Evolutionary conservation across 2,888 invertebrate genomes (phyloP).

Genomic region (Scelioninae gen. 2): DNA sequence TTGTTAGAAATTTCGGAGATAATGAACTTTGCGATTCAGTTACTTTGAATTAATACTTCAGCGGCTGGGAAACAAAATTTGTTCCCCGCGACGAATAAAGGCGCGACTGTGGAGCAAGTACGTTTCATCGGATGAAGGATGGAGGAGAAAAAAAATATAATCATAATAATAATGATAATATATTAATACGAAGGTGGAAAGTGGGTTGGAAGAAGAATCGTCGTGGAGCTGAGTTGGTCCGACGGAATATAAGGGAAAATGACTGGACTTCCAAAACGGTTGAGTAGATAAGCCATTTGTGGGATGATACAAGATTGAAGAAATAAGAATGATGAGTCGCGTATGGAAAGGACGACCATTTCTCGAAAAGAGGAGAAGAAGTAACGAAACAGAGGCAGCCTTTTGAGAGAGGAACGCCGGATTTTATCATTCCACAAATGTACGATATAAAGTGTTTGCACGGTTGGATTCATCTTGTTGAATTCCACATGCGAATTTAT

Average conservation of each 20-base stretch:
- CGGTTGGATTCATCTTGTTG: slow-evolving; percentile 65
- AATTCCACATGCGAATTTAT: slow-evolving; percentile 65
- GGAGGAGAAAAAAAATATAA: slow-evolving; percentile 22
- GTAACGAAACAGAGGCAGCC: slow-evolving; percentile 65
- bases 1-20: slow-evolving; percentile 44
- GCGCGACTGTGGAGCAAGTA: not conserved
- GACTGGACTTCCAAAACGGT: slow-evolving; percentile 65
- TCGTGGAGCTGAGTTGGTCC: slow-evolving; percentile 48
- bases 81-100: slow-evolving; percentile 1
- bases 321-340: slow-evolving; percentile 64
- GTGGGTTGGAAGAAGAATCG: slow-evolving; percentile 43
- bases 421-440: slow-evolving; percentile 60
- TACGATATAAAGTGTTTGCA: slow-evolving; percentile 64
- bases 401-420: slow-evolving; percentile 58
- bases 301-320: slow-evolving; percentile 70
- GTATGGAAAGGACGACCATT: slow-evolving; percentile 59
- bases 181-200: slow-evolving; percentile 25
- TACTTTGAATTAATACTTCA: slow-evolving; percentile 30
- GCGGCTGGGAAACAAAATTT: slow-evolving; percentile 5
- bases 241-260: slow-evolving; percentile 53
- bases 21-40: slow-evolving; percentile 47
- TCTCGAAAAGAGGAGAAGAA: slow-evolving; percentile 58
- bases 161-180: slow-evolving; percentile 23
- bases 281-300: slow-evolving; percentile 68
- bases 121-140: slow-evolving; percentile 3